Base-by-base conservation (phyloP, 92 coral and sea anemone genomes). In the Diadumene lineata region DNA sequence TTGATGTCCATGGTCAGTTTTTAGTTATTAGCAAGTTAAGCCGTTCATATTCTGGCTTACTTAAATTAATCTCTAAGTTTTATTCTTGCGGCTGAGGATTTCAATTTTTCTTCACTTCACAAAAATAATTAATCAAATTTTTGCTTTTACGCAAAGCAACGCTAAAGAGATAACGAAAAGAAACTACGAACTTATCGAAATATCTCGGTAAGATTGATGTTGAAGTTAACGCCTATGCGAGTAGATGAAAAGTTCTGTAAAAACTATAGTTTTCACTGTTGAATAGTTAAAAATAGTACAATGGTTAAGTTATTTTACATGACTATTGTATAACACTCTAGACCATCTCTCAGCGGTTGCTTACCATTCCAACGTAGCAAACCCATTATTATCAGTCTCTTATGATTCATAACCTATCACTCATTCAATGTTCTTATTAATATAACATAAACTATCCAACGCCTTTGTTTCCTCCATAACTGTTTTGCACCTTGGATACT, bases 401-500 rank as follows among this genome's bases (percentile, higher is more conserved):
- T 56, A 60, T 22, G 65, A 60, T 21, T 23, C 65, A 60, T 60
- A 60, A 60, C 22, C 13, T 6, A 21, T 6, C 3, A 56, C 8
- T 56, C 9, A 8, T 8, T 44, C 10, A 13, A 53, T 15, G 24
- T 53, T 2, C 65, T 4, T 25, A 60, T 60, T 60, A 60, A 60
- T 60, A 60, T 60, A 2, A 23, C 29, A 60, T 60, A 60, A 60
- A 60, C 65, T 60, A 22, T 32, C 16, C 22, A 23, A 26, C 65
- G 65, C 65, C 65, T 60, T 3, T 4, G 30, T 21, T 60, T 60
- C 65, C 22, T 22, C 22, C 65, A 60, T 4, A 22, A 30, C 26
- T 60, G 65, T 60, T 60, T 60, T 60, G 31, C 30, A 6, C 2
- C 65, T 60, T 26, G 7, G 17, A 60, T 60, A 60, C 65, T 60